These are phyloP conservation scores for Phocides pigmalion DNA, from an alignment of 1,140 invertebrate genomes.

Conservation along the genomic window DNA sequence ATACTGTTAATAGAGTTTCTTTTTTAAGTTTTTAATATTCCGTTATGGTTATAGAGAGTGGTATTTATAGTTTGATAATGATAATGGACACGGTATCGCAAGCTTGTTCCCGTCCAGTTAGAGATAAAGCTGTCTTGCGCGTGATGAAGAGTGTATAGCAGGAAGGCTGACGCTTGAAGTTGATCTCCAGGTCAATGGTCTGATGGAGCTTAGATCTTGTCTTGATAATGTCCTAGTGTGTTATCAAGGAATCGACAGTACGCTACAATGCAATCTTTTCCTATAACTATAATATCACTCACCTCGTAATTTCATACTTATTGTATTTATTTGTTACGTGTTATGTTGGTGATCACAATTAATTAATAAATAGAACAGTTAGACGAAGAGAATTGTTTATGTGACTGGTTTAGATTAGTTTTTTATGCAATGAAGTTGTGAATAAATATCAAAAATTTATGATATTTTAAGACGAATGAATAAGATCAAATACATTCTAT, in stretches of 20 bases:
- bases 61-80: conserved; percentile 1
- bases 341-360: no score
- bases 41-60: neutral
- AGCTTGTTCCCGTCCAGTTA: conserved; percentile 20
- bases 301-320: no score
- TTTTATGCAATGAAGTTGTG: no score
- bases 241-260: no score
- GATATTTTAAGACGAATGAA: neutral
- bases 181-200: conserved; percentile 6
- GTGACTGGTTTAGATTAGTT: no score
- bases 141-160: conserved; percentile 12
- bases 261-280: no score
- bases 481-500: neutral
- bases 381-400: no score
- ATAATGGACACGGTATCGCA: neutral
- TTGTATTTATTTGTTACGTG: no score
- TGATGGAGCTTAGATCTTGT: conserved; percentile 3
- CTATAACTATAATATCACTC: no score
- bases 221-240: neutral
- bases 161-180: conserved; percentile 5
- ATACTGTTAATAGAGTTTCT: no score
- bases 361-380: no score
- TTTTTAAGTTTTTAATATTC: neutral
- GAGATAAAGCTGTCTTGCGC: conserved; percentile 24
- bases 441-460: neutral